These are phyloP conservation scores for Simalia tracyae DNA, from an alignment of 2,797 vertebrate genomes.

Conservation along the genomic window DNA sequence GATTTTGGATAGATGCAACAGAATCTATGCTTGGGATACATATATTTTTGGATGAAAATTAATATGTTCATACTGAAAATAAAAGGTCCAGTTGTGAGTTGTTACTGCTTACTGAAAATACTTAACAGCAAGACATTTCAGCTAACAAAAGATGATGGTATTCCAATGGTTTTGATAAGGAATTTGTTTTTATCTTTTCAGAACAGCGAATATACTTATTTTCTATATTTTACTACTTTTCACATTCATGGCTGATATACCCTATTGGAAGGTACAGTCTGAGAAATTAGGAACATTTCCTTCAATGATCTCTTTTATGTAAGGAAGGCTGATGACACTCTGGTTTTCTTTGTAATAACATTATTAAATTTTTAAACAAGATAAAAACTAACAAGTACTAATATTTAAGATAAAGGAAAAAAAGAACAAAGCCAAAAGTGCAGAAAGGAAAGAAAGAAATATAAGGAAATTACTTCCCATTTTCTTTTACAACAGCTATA, in stretches of 20 bases:
- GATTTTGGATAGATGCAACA: background rate
- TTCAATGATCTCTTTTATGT: slow-evolving; percentile 16
- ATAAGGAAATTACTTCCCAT: too few species aligned
- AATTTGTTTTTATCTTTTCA: background rate
- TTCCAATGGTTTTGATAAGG: background rate
- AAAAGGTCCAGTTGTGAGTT: background rate
- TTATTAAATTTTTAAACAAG: too few species aligned
- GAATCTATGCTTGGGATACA: background rate
- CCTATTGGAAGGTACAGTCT: background rate
- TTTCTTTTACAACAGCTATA: too few species aligned
- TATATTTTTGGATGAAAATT: background rate
- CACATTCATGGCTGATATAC: background rate
- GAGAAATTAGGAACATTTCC: slow-evolving; percentile 14
- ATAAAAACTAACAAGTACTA: too few species aligned
- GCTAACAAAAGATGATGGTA: background rate
- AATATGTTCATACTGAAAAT: background rate
- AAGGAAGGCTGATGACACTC: background rate
- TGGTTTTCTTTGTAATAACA: too few species aligned
- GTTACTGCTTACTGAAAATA: background rate
- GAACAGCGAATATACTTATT: background rate
- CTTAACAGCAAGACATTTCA: background rate
- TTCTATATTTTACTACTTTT: slow-evolving; percentile 23
- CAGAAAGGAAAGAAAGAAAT: too few species aligned
- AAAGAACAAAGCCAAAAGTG: too few species aligned
- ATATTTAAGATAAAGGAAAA: too few species aligned